These are phyloP conservation scores for Lutjanus erythropterus DNA, from an alignment of 2,113 vertebrate species.

Conservation along the genomic window DNA sequence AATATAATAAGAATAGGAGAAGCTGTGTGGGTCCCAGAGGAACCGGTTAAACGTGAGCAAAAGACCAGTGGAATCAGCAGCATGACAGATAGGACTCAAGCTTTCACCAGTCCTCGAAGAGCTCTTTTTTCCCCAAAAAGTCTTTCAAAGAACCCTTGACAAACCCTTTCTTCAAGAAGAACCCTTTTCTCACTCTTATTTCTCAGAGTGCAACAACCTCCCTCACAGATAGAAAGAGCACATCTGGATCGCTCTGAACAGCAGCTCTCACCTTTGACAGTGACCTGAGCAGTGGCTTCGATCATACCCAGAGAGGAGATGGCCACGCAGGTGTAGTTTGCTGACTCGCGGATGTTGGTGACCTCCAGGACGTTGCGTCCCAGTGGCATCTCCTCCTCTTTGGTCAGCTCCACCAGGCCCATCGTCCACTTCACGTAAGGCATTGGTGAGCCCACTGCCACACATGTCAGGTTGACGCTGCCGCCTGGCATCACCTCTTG, in stretches of 20 bases:
- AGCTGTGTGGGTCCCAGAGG: too few relatives aligned
- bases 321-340: conserved; percentile 96
- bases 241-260: too few relatives aligned
- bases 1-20: too few relatives aligned
- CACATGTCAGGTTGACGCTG: conserved; percentile 95
- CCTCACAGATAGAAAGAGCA: not conserved
- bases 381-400: conserved; percentile 95
- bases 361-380: conserved; percentile 95
- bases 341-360: conserved; percentile 91
- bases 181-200: too few relatives aligned
- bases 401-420: conserved; percentile 91
- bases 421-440: conserved; percentile 96
- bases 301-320: conserved; percentile 96
- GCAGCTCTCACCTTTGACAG: conserved; percentile 91
- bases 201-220: not conserved
- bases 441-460: conserved; percentile 96
- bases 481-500: conserved; percentile 98
- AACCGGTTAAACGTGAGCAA: too few relatives aligned
- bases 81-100: too few relatives aligned
- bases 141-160: too few relatives aligned
- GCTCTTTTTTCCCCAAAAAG: too few relatives aligned
- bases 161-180: too few relatives aligned
- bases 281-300: conserved; percentile 93
- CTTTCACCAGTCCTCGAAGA: too few relatives aligned
- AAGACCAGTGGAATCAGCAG: too few relatives aligned